Percentiles rank a stretch among this genome's conserved stretches.
These are phyloP conservation scores for Zaprionus lineosus DNA, from an alignment of 2,888 invertebrate genomes.

Conservation along the genomic window DNA sequence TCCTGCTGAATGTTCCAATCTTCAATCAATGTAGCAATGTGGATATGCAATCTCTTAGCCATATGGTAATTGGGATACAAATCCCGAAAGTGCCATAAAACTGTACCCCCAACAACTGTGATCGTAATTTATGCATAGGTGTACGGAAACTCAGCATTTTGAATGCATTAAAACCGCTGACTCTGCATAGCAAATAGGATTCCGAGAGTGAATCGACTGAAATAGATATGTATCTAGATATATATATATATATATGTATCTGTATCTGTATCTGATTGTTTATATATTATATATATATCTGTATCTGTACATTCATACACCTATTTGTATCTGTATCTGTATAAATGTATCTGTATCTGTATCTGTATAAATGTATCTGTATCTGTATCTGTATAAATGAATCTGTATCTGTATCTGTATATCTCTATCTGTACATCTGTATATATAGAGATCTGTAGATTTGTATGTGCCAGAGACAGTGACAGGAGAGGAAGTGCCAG, in stretches of 20 bases:
- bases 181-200: constrained; percentile 55
- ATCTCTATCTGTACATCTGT: too few species aligned
- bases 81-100: constrained; percentile 51
- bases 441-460: constrained; percentile 4
- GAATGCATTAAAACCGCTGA: constrained; percentile 54
- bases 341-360: too few species aligned
- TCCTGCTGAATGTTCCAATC: too few species aligned
- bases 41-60: constrained; percentile 19
- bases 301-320: too few species aligned
- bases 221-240: constrained; percentile 5
- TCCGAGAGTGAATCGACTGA: constrained; percentile 24
- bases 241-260: constrained; percentile 6
- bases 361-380: too few species aligned
- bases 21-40: too few species aligned
- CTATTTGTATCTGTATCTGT: too few species aligned
- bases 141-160: constrained; percentile 47
- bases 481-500: constrained; percentile 27
- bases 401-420: too few species aligned
- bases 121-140: constrained; percentile 59
- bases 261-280: too few species aligned
- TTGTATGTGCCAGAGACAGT: too few species aligned
- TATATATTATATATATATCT: too few species aligned
- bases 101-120: constrained; percentile 13
- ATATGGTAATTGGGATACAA: constrained; percentile 45
- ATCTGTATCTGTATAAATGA: too few species aligned